These are phyloP conservation scores for Blera fallax DNA, from an alignment of 2,888 invertebrate species.

Conservation along the genomic window DNA sequence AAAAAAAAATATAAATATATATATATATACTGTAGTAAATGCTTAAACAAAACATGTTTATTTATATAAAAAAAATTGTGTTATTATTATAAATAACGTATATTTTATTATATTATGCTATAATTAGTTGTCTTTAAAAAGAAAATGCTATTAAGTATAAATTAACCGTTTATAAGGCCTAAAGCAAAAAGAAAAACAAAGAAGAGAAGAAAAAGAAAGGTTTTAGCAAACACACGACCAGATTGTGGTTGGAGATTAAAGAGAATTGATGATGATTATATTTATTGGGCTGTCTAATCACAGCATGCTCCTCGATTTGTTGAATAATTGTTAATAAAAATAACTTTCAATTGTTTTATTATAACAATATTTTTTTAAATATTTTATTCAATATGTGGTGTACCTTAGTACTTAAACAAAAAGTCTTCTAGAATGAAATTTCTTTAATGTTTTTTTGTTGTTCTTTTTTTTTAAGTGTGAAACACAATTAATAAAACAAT, in stretches of 20 bases:
- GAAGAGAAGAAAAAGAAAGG: background rate
- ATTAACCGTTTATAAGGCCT: background rate
- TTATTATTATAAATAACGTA: conserved; percentile 23
- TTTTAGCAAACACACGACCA: conserved; percentile 12
- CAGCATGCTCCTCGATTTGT: conserved; percentile 72
- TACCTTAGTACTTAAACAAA: conserved; percentile 30
- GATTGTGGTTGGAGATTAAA: conserved; percentile 39
- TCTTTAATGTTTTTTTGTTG: too few species aligned
- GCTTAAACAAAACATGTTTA: conserved; percentile 4
- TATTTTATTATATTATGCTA: conserved; percentile 22
- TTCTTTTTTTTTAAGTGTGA: conserved; percentile 22
- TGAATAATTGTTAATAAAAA: conserved; percentile 15
- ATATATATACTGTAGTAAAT: conserved; percentile 27
- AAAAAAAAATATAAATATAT: too few species aligned
- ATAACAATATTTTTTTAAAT: background rate
- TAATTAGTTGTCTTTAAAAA: conserved; percentile 3
- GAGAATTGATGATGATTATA: conserved; percentile 50
- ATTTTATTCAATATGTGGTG: conserved; percentile 7
- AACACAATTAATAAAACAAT: conserved; percentile 41
- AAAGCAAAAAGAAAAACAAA: background rate
- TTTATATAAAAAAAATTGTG: conserved; percentile 22
- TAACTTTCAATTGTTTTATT: background rate
- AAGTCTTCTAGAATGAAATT: background rate
- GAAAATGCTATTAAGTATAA: conserved; percentile 12
- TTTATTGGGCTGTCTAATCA: conserved; percentile 74